These are phyloP conservation scores for Crossaster papposus DNA, from an alignment of 53 echinoderm and acorn worm genomes.

Conservation along the genomic window DNA sequence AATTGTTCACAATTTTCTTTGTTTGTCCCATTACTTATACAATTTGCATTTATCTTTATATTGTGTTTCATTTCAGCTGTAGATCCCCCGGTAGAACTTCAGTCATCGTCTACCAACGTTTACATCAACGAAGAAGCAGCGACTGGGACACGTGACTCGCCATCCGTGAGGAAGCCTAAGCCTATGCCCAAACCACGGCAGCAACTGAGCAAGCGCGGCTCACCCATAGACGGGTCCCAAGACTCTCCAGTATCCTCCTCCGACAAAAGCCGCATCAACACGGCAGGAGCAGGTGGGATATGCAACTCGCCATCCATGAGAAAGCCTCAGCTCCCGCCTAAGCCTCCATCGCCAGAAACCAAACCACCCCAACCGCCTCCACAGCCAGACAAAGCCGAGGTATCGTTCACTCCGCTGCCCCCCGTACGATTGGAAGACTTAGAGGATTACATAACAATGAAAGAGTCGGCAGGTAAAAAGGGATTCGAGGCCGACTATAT, in stretches of 20 bases:
- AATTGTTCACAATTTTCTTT: background rate
- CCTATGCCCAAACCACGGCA: background rate
- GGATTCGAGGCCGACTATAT: slow-evolving; percentile 15
- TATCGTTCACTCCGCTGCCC: background rate
- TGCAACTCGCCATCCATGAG: background rate
- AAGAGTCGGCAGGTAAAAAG: background rate
- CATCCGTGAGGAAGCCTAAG: background rate
- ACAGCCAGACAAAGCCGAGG: background rate
- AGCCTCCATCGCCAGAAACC: background rate
- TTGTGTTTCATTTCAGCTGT: background rate
- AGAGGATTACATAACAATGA: background rate
- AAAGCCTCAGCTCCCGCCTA: background rate
- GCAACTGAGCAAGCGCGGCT: background rate
- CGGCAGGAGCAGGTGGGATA: background rate
- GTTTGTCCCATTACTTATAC: background rate
- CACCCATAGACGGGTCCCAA: background rate
- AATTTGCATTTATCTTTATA: background rate
- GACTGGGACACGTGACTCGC: background rate
- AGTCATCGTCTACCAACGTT: background rate
- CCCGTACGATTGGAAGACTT: background rate
- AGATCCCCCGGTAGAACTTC: background rate
- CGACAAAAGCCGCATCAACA: background rate
- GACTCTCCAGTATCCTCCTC: background rate
- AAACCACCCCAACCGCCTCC: background rate
- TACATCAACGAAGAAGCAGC: background rate